Percentiles rank a stretch among this genome's conserved stretches.
These are phyloP conservation scores for Steromphala cineraria DNA, from an alignment of 2,888 invertebrate species.

Conservation along the genomic window DNA sequence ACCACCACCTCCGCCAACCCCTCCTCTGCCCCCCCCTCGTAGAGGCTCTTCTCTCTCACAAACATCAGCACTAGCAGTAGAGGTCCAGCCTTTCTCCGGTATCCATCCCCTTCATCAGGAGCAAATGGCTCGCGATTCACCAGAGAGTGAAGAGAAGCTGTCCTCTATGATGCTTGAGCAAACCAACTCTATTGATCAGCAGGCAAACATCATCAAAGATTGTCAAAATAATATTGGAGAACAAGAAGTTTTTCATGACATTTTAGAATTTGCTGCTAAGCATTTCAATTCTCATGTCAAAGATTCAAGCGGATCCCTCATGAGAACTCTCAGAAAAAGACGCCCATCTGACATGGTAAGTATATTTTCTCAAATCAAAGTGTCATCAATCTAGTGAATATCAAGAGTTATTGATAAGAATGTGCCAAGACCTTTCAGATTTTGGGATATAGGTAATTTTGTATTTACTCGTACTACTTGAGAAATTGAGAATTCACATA, in stretches of 20 bases:
- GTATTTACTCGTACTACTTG: too few species aligned
- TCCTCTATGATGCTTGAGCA: constrained; percentile 41
- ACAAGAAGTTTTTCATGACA: constrained; percentile 80
- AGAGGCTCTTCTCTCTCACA: constrained; percentile 17
- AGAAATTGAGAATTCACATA: too few species aligned
- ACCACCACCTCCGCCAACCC: constrained; percentile 49
- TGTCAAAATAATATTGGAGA: constrained; percentile 4
- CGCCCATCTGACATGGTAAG: constrained; percentile 60
- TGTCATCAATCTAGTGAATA: too few species aligned
- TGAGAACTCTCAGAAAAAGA: constrained; percentile 67
- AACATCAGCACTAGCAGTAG: too few species aligned
- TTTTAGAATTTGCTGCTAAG: constrained; percentile 94
- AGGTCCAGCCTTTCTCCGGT: constrained; percentile 39
- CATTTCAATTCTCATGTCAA: constrained; percentile 88
- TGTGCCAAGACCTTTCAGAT: too few species aligned
- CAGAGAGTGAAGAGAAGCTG: constrained; percentile 52
- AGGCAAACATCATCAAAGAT: constrained; percentile 3
- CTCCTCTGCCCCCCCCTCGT: constrained; percentile 40
- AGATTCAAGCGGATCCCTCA: constrained; percentile 68
- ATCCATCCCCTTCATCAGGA: constrained; percentile 34
- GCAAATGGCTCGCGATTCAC: constrained; percentile 47
- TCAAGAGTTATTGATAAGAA: too few species aligned
- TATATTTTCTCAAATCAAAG: neutral
- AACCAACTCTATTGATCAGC: constrained; percentile 28
- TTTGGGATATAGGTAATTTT: too few species aligned